Evolutionary conservation across 92 coral and sea anemone genomes (phyloP).

Genomic region (Epizoanthus stellaris): DNA sequence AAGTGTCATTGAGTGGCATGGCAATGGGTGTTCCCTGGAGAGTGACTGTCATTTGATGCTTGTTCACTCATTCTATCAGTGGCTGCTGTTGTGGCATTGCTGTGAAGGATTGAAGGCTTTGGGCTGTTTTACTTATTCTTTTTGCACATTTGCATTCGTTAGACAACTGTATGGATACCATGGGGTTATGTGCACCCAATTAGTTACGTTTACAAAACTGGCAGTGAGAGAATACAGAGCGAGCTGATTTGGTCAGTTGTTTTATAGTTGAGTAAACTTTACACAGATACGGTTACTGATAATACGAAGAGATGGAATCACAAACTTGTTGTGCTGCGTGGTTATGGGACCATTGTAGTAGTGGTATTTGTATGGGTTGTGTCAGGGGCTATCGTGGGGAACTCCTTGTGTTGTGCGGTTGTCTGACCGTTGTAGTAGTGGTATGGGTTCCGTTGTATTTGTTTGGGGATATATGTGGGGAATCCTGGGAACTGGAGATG

Average conservation of each 20-base stretch:
- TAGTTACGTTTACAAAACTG: neutral
- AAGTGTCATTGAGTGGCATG: too few relatives aligned
- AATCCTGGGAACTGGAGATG: neutral
- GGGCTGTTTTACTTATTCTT: conserved; percentile 2
- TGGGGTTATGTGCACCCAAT: neutral
- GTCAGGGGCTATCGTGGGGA: neutral
- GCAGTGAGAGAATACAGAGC: neutral
- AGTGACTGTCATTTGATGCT: too few relatives aligned
- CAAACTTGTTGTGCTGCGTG: neutral
- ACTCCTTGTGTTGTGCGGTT: neutral
- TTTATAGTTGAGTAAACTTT: neutral
- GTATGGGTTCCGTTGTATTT: neutral
- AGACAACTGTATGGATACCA: neutral
- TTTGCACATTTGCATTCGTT: conserved; percentile 2
- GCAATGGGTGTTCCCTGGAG: too few relatives aligned
- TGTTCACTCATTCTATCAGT: neutral
- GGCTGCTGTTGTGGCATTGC: neutral
- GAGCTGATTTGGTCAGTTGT: neutral
- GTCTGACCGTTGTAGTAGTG: neutral
- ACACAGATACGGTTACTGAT: neutral
- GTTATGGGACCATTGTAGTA: neutral
- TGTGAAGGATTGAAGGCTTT: neutral
- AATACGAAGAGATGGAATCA: conserved; percentile 3
- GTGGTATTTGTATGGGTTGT: neutral
- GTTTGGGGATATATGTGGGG: neutral